Evolutionary conservation across 53 echinoderm and acorn worm species (phyloP).

Genomic region (Glandiceps talaboti): DNA sequence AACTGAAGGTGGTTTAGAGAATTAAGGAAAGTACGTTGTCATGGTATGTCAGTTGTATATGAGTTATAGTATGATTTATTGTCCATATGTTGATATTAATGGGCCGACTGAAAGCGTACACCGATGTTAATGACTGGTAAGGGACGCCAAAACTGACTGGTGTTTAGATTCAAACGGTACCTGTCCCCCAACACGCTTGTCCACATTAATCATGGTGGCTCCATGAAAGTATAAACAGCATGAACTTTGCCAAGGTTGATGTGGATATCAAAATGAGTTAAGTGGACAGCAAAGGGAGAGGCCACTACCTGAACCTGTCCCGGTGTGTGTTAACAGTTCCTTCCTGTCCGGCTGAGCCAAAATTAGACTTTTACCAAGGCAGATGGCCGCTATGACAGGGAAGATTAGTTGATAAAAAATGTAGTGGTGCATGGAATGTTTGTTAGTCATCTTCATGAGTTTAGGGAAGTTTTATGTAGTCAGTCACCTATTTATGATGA

Average conservation of each 20-base stretch:
- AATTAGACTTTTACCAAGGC: too few species aligned
- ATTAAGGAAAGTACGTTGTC: not conserved
- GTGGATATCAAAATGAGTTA: not conserved
- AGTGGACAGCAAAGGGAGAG: not conserved
- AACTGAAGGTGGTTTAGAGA: too few species aligned
- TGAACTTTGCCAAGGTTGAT: not conserved
- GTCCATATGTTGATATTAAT: not conserved
- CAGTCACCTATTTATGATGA: not conserved
- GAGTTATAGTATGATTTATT: not conserved
- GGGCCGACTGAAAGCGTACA: not conserved
- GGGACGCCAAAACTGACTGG: not conserved
- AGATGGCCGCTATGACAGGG: too few species aligned
- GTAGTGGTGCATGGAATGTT: not conserved
- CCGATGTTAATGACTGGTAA: not conserved
- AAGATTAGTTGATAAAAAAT: not conserved
- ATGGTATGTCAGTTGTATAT: not conserved
- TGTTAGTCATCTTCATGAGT: not conserved
- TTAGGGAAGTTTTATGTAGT: not conserved
- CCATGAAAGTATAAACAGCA: not conserved
- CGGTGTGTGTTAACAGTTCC: too few species aligned
- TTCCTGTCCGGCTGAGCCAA: too few species aligned
- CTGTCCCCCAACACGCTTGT: not conserved
- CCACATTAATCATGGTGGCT: not conserved
- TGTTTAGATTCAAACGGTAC: not conserved
- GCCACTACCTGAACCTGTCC: constrained; percentile 1